Conservation (phyloP, 2,888 invertebrate genomes). For the Sinohyriopsis cumingii region DNA sequence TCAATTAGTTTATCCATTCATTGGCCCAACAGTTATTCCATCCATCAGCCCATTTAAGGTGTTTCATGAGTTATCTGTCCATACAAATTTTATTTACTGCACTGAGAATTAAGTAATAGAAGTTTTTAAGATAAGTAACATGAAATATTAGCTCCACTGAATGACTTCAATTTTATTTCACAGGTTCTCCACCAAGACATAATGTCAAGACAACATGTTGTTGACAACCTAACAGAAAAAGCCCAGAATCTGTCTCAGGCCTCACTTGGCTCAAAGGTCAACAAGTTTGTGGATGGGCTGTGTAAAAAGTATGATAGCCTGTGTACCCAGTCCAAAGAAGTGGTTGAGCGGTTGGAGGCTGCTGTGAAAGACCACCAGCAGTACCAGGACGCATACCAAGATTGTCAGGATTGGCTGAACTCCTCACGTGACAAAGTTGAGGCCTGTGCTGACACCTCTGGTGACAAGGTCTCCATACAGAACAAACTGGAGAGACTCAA, state of each 20-base stretch:
- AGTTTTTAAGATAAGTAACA: no score
- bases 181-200: conserved; percentile 85
- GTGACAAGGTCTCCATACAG: conserved; percentile 79
- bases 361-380: conserved; percentile 90
- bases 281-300: conserved; percentile 61
- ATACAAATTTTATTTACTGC: no score
- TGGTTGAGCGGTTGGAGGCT: conserved; percentile 87
- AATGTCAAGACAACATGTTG: conserved; percentile 87
- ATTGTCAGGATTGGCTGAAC: conserved; percentile 86
- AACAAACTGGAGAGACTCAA: conserved; percentile 69
- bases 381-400: conserved; percentile 82
- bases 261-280: conserved; percentile 56
- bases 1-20: no score
- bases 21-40: no score
- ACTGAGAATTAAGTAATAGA: no score
- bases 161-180: not conserved
- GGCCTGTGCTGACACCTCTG: conserved; percentile 73
- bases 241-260: conserved; percentile 79
- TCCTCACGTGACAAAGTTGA: conserved; percentile 59
- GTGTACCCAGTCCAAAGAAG: conserved; percentile 74
- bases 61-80: no score
- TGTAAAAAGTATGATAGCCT: conserved; percentile 59
- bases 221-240: conserved; percentile 86
- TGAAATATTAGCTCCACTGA: not conserved
- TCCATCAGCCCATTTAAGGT: no score